Evolutionary conservation across 2,797 vertebrate species (phyloP), one percentile per base, ranked within the genome.

Genomic region (Salmo trutta): DNA sequence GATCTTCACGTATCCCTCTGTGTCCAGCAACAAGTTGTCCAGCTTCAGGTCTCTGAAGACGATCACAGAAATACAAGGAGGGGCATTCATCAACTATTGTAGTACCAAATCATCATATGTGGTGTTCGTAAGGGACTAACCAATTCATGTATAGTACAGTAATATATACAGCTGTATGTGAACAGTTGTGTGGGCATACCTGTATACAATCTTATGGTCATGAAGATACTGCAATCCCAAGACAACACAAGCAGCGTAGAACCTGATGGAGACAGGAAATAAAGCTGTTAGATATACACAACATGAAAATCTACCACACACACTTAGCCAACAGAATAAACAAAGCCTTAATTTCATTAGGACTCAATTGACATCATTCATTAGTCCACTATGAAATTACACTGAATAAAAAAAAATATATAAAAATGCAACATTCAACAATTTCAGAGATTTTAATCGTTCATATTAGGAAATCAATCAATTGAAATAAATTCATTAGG

Each of bases 201-300:
- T 95, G 86, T 97, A 97, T 17, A 97, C 96, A 82, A 97, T 96
- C 92, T 96, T 96, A 90, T 97, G 95, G 67, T 97, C 96, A 21
- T 97, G 96, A 85, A 97, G 93, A 90, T 94, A 97, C 79, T 97
- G 96, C 84, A 97, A 93, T 54, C 96, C 96, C 76, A 96, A 94
- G 89, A 97, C 95, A 80, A 97, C 96, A 85, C 96, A 96, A 0
- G 95, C 96, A 83, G 96, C 95, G 87, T 97, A 97, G 92, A 97
- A 97, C 80, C 96, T 97, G 90, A 33, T 27, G 27, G 74, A 56
- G 47, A 59, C n/a, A 8, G 71, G 27, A 29, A 33, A n/a, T 31
- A 12, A 14, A 41, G 15, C 2, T n/a, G 52, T 19, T 54, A 73
- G 17, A 59, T 10, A 16, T 68, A 10, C 6, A 33, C 65, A 67